Evolutionary conservation across 2,113 vertebrate species (phyloP).

Genomic region (Ctenodactylus gundi): DNA sequence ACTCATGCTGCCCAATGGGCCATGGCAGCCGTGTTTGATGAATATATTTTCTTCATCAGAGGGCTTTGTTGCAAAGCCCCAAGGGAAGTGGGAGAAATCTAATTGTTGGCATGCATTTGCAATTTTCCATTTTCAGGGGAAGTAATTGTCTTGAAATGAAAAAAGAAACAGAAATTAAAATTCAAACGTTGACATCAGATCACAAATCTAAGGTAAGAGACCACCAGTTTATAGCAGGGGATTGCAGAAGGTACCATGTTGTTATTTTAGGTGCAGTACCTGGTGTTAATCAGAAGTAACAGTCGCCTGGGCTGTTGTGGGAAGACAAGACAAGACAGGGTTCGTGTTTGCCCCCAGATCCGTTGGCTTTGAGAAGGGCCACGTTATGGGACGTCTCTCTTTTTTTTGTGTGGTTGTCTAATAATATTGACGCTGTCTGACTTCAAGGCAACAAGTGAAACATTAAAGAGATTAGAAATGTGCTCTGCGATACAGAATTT

Average conservation of each 20-base stretch:
- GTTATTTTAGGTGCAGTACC: not conserved
- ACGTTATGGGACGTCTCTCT: not conserved
- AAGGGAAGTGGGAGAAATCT: constrained; percentile 75
- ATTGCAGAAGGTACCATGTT: constrained; percentile 19
- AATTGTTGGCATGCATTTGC: constrained; percentile 77
- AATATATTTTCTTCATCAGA: constrained; percentile 80
- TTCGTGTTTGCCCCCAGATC: not conserved
- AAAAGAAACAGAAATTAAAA: constrained; percentile 98
- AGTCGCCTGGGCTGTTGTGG: not conserved
- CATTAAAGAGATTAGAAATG: not conserved
- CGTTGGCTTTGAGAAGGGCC: not conserved
- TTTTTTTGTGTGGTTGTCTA: constrained; percentile 1
- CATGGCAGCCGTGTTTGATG: constrained; percentile 73
- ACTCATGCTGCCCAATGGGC: constrained; percentile 69
- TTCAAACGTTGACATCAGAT: constrained; percentile 92
- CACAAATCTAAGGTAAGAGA: constrained; percentile 97
- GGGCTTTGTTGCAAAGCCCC: constrained; percentile 56
- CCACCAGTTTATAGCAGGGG: constrained; percentile 36
- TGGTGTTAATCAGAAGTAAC: not conserved
- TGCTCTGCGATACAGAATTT: not conserved
- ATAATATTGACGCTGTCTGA: not conserved
- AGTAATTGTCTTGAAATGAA: constrained; percentile 97
- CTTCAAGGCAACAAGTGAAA: not conserved
- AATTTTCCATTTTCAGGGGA: constrained; percentile 88
- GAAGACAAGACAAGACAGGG: too few species aligned